Conservation (phyloP, 2,113 vertebrate genomes). For the Phyllopteryx taeniolatus region DNA sequence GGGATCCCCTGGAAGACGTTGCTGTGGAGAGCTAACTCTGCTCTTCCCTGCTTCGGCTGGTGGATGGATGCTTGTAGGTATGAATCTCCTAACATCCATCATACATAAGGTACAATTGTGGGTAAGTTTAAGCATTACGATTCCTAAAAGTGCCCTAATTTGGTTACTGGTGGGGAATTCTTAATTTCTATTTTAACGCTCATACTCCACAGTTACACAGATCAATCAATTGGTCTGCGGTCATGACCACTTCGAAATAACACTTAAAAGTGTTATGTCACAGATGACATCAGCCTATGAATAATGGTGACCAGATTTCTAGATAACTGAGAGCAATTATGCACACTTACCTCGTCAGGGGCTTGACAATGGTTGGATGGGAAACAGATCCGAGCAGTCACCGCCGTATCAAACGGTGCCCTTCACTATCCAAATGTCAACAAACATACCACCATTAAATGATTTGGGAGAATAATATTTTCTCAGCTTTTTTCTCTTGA, state of each 20-base stretch:
- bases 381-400: slow-evolving; percentile 63
- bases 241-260: slow-evolving; percentile 14
- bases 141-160: not conserved
- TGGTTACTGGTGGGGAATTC: not conserved
- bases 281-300: slow-evolving; percentile 24
- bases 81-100: not conserved
- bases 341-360: slow-evolving; percentile 62
- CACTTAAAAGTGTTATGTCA: slow-evolving; percentile 17
- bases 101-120: not conserved
- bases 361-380: slow-evolving; percentile 42
- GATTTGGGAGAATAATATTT: slow-evolving; percentile 66
- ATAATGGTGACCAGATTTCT: slow-evolving; percentile 60
- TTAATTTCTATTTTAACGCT: not conserved
- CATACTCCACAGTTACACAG: not conserved
- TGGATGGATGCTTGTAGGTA: not conserved
- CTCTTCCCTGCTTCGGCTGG: no score
- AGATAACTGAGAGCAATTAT: slow-evolving; percentile 53
- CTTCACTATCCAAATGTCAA: slow-evolving; percentile 53
- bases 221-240: slow-evolving; percentile 1
- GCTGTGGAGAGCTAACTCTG: no score
- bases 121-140: not conserved
- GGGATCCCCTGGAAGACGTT: not conserved
- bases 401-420: slow-evolving; percentile 30
- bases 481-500: slow-evolving; percentile 39
- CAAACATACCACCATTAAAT: slow-evolving; percentile 33